phyloP scores from a whole-genome alignment of 2,888 invertebrate genomes.

The Drosophila merina region DNA sequence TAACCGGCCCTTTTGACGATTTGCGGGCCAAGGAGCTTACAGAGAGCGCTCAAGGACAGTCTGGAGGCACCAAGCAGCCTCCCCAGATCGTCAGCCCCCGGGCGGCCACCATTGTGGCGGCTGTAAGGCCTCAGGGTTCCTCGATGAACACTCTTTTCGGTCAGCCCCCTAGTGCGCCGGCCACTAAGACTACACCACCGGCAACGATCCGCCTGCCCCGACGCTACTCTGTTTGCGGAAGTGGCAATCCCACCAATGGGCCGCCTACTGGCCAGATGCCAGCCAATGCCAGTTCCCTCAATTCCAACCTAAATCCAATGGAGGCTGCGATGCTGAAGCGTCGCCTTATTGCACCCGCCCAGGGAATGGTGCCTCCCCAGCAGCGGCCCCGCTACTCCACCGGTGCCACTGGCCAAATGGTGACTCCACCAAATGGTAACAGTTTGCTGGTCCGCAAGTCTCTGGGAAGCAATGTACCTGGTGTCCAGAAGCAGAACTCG shows the following conservation, averaged over 20 bases:
- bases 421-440: slow-evolving; percentile 14
- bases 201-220: slow-evolving; percentile 13
- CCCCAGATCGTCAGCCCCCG: not conserved
- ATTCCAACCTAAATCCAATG: slow-evolving; percentile 2
- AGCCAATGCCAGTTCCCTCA: not conserved
- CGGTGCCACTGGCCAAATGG: not conserved
- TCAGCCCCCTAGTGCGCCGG: not conserved
- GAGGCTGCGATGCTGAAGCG: slow-evolving; percentile 50
- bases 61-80: not conserved
- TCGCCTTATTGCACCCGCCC: slow-evolving; percentile 24
- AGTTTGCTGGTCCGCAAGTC: slow-evolving; percentile 41
- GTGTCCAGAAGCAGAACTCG: slow-evolving; percentile 30
- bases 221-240: slow-evolving; percentile 59
- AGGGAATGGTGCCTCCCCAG: slow-evolving; percentile 15
- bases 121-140: slow-evolving; percentile 15
- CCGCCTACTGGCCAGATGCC: not conserved
- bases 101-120: not conserved
- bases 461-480: not conserved
- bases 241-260: slow-evolving; percentile 9
- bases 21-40: slow-evolving; percentile 44
- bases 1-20: not conserved
- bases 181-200: not conserved
- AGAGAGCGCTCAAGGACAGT: slow-evolving; percentile 25
- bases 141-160: slow-evolving; percentile 25
- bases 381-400: slow-evolving; percentile 52